A percentile compares a stretch with the other conserved stretches of the same genome.
Evolutionary conservation across 2,888 invertebrate genomes (phyloP).

Genomic region (Papilio elwesi): DNA sequence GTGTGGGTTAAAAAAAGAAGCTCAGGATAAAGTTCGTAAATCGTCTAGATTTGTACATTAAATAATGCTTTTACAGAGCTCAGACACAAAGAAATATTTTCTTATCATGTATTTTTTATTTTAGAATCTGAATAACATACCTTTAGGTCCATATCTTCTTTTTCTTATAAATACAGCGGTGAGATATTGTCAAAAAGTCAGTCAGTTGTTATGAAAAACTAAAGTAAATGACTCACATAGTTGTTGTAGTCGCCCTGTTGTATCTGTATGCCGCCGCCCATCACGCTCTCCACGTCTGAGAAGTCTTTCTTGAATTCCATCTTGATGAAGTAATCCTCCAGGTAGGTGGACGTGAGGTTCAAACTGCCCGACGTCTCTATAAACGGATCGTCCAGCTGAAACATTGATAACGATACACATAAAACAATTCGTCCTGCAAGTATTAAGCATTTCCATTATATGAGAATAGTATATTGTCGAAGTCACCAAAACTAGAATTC

Average conservation of each 20-base stretch:
- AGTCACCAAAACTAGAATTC: no score
- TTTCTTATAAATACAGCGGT: no score
- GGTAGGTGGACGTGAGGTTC: slow-evolving; percentile 85
- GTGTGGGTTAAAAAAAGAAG: no score
- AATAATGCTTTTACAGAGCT: no score
- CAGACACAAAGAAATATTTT: no score
- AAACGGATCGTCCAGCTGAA: slow-evolving; percentile 86
- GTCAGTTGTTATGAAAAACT: not conserved
- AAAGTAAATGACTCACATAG: slow-evolving; percentile 69
- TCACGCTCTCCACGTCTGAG: slow-evolving; percentile 85
- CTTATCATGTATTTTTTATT: no score
- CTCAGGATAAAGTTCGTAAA: no score
- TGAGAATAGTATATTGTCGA: no score
- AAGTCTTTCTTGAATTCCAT: slow-evolving; percentile 88
- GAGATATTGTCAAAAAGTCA: not conserved
- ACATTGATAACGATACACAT: slow-evolving; percentile 37
- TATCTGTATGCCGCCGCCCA: slow-evolving; percentile 86
- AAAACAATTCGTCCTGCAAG: not conserved
- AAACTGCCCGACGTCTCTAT: slow-evolving; percentile 85
- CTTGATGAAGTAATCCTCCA: slow-evolving; percentile 87
- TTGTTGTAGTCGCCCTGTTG: slow-evolving; percentile 81
- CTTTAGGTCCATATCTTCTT: no score
- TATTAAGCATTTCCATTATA: no score
- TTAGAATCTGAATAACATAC: no score
- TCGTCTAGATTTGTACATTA: no score